phyloP scores from a whole-genome alignment of 1,140 invertebrate species.

The Drosophila santomea region DNA sequence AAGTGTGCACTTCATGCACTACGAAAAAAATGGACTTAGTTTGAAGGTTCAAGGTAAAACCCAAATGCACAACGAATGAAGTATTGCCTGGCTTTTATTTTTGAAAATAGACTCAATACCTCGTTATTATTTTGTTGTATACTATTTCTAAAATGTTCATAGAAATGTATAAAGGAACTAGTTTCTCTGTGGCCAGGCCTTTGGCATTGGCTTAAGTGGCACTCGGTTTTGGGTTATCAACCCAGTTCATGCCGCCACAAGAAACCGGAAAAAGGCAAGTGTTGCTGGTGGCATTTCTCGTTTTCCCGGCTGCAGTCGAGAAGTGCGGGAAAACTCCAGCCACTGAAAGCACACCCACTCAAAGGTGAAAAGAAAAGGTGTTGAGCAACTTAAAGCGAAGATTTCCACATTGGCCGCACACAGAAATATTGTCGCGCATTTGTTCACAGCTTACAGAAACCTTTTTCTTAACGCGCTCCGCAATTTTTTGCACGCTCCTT shows the following conservation, averaged over 20 bases:
- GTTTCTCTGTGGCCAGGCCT: conserved; percentile 47
- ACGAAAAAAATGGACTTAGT: background rate
- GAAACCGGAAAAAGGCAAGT: conserved; percentile 24
- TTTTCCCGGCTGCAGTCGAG: conserved; percentile 49
- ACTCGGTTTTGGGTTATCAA: conserved; percentile 74
- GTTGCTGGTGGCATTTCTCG: conserved; percentile 59
- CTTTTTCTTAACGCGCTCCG: conserved; percentile 80
- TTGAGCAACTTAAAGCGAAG: conserved; percentile 35
- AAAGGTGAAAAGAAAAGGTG: conserved; percentile 34
- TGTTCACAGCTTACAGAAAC: conserved; percentile 81
- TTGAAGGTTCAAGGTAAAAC: background rate
- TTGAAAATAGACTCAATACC: too few relatives aligned
- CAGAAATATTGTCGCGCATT: conserved; percentile 81
- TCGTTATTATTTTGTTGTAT: too few relatives aligned
- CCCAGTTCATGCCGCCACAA: conserved; percentile 44
- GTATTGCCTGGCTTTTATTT: background rate
- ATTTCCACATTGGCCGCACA: conserved; percentile 32
- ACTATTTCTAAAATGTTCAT: background rate
- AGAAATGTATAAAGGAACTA: background rate
- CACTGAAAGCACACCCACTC: conserved; percentile 18
- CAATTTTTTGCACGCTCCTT: conserved; percentile 75
- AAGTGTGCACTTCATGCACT: conserved; percentile 5
- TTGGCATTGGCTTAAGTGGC: conserved; percentile 70
- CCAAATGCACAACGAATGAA: background rate
- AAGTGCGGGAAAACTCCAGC: conserved; percentile 1